phyloP scores from a whole-genome alignment of 2,888 invertebrate genomes.

The Sturmia bella region DNA sequence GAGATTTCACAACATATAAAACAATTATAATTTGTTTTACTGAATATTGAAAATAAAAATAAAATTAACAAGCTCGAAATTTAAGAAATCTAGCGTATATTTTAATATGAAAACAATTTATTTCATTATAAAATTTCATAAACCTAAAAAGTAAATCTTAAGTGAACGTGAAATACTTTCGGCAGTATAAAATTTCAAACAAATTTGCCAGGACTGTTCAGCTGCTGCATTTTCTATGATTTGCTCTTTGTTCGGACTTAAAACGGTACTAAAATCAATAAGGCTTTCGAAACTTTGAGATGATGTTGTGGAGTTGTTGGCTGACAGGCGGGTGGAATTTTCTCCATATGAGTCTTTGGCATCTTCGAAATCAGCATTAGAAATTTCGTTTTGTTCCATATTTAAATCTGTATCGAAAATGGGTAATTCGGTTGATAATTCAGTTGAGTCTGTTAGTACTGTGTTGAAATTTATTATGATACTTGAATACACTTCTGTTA shows the following conservation, averaged over 20 bases:
- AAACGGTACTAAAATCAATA: conserved; percentile 26
- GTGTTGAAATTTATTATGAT: conserved; percentile 27
- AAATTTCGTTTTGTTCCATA: conserved; percentile 73
- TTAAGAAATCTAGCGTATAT: no score
- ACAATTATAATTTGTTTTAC: neutral
- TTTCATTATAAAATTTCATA: conserved; percentile 23
- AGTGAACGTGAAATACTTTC: conserved; percentile 73
- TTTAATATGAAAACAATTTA: neutral
- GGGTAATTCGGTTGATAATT: conserved; percentile 13
- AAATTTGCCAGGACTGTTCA: conserved; percentile 71
- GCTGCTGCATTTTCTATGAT: conserved; percentile 46
- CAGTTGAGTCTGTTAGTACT: neutral
- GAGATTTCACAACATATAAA: no score
- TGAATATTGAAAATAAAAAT: neutral
- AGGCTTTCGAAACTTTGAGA: conserved; percentile 27
- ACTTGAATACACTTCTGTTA: conserved; percentile 69
- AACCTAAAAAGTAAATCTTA: conserved; percentile 71
- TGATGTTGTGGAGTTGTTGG: neutral
- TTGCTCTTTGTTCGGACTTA: conserved; percentile 27
- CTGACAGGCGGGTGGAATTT: conserved; percentile 51
- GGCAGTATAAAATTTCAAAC: conserved; percentile 72
- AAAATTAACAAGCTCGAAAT: neutral
- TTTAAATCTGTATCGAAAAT: conserved; percentile 61
- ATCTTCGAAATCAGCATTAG: conserved; percentile 65
- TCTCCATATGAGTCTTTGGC: conserved; percentile 55